Conservation (phyloP, 1,140 invertebrate species). For the Drosophila asahinai region DNA sequence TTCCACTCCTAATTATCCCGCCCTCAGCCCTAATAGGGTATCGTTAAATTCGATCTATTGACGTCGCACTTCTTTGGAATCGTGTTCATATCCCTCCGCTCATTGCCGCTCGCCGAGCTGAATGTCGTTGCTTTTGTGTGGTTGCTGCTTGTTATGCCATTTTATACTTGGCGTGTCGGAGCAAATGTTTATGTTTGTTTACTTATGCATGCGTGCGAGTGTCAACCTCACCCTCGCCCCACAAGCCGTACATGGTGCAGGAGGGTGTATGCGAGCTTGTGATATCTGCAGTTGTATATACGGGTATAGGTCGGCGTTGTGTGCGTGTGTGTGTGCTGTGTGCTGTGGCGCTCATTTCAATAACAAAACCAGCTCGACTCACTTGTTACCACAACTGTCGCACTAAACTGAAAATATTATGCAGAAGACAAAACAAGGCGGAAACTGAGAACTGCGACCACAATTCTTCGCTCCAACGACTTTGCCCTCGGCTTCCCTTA, state of each 20-base stretch:
- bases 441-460: constrained; percentile 57
- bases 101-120: constrained; percentile 1
- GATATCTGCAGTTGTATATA: constrained; percentile 40
- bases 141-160: constrained; percentile 79
- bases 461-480: constrained; percentile 43
- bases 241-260: constrained; percentile 14
- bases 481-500: background rate
- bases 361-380: constrained; percentile 79
- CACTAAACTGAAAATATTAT: constrained; percentile 80
- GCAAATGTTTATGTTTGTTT: constrained; percentile 82
- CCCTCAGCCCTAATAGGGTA: constrained; percentile 34
- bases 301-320: constrained; percentile 27
- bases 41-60: constrained; percentile 40
- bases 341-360: constrained; percentile 68
- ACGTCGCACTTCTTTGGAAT: constrained; percentile 11
- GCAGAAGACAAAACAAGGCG: constrained; percentile 63
- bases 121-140: constrained; percentile 66
- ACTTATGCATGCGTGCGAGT: constrained; percentile 80
- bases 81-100: constrained; percentile 3
- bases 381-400: constrained; percentile 81
- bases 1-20: constrained; percentile 27
- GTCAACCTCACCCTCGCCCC: constrained; percentile 43
- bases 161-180: constrained; percentile 78
- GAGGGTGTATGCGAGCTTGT: constrained; percentile 6
- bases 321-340: constrained; percentile 9